phyloP scores from a whole-genome alignment of 2,113 vertebrate genomes.

The Channa maculata region DNA sequence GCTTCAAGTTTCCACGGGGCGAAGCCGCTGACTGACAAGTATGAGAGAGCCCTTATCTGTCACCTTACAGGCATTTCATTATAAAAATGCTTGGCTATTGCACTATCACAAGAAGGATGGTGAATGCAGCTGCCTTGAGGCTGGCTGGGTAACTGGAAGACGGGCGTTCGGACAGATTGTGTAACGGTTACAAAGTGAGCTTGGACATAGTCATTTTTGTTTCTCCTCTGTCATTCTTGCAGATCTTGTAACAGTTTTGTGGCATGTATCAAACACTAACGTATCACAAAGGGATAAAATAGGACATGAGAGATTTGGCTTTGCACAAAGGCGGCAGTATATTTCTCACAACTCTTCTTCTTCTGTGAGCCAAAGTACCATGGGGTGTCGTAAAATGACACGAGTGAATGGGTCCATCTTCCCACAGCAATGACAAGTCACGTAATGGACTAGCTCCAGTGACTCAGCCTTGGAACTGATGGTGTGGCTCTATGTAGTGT shows the following conservation, averaged over 20 bases:
- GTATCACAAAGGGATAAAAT: slow-evolving; percentile 34
- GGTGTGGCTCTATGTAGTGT: slow-evolving; percentile 52
- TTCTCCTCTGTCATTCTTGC: slow-evolving; percentile 41
- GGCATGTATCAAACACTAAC: slow-evolving; percentile 31
- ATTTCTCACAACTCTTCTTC: slow-evolving; percentile 27
- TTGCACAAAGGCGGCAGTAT: slow-evolving; percentile 1
- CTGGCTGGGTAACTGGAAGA: slow-evolving; percentile 12
- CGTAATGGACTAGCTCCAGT: slow-evolving; percentile 38
- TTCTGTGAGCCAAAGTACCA: slow-evolving; percentile 27
- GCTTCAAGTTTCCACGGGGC: slow-evolving; percentile 47
- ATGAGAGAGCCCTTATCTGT: slow-evolving; percentile 66
- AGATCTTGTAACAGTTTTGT: slow-evolving; percentile 32
- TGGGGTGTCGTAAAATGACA: slow-evolving; percentile 47
- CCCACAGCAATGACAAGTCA: slow-evolving; percentile 44
- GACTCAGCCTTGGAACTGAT: slow-evolving; percentile 51
- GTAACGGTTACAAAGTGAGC: slow-evolving; percentile 51
- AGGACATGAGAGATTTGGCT: slow-evolving; percentile 23
- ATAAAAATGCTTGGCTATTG: slow-evolving; percentile 56
- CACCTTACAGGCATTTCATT: slow-evolving; percentile 70
- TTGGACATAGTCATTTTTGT: slow-evolving; percentile 47
- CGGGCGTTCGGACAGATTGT: slow-evolving; percentile 40
- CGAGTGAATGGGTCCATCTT: slow-evolving; percentile 37
- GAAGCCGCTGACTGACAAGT: slow-evolving; percentile 65
- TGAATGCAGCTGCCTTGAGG: slow-evolving; percentile 39
- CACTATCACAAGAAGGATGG: slow-evolving; percentile 45